These are phyloP conservation scores for Nansenia antarctica DNA, from an alignment of 2,113 vertebrate genomes.

Conservation along the genomic window DNA sequence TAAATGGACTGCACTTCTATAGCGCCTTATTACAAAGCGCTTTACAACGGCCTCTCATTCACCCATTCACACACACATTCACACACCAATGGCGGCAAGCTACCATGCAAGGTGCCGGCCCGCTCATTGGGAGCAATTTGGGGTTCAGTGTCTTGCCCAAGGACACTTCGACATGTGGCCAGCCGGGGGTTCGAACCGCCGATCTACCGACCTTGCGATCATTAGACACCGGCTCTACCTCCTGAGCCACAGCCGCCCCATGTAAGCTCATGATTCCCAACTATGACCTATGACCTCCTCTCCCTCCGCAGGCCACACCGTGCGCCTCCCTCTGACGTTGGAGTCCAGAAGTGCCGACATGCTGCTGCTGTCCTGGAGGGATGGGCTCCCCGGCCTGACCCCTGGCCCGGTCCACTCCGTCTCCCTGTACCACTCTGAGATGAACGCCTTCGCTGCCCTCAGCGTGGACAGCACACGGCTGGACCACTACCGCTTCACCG, in stretches of 20 bases:
- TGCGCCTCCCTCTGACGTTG: slow-evolving; percentile 44
- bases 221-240: background rate
- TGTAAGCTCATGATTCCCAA: background rate
- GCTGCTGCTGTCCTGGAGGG: slow-evolving; percentile 59
- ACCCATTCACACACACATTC: too few species aligned
- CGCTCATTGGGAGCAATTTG: too few species aligned
- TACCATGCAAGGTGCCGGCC: too few species aligned
- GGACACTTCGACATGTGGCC: too few species aligned
- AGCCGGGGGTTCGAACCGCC: too few species aligned
- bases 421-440: slow-evolving; percentile 43
- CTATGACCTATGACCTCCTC: background rate
- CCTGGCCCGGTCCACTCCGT: slow-evolving; percentile 6
- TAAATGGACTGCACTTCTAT: too few species aligned
- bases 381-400: background rate
- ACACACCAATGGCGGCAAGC: too few species aligned
- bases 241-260: background rate
- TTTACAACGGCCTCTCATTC: too few species aligned
- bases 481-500: slow-evolving; percentile 48
- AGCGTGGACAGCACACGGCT: slow-evolving; percentile 1
- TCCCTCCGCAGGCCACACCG: slow-evolving; percentile 51
- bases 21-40: too few species aligned
- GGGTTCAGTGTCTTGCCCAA: too few species aligned
- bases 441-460: slow-evolving; percentile 7
- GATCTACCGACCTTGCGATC: too few species aligned
- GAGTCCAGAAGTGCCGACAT: slow-evolving; percentile 39